phyloP scores from a whole-genome alignment of 2,888 invertebrate genomes.

The Holacanthella duospinosa region DNA sequence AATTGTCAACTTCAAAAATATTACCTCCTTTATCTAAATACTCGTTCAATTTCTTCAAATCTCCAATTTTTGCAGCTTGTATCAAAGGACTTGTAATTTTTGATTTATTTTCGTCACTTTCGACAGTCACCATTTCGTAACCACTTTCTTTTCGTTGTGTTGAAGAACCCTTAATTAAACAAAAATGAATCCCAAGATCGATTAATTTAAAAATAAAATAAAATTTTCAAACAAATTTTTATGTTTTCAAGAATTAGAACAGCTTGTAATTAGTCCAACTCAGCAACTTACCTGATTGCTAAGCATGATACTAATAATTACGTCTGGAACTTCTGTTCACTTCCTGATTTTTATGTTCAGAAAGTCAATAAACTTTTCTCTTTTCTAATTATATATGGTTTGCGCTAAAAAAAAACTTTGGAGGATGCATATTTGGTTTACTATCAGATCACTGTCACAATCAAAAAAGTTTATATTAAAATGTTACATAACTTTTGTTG shows the following conservation, averaged over 20 bases:
- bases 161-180: not conserved
- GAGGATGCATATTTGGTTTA: too few relatives aligned
- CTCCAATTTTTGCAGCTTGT: not conserved
- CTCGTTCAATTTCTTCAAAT: not conserved
- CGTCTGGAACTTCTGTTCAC: not conserved
- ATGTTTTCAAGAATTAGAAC: too few relatives aligned
- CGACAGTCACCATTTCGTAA: not conserved
- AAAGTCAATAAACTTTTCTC: too few relatives aligned
- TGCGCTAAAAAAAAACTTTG: too few relatives aligned
- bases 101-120: not conserved
- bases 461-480: not conserved
- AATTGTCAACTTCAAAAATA: constrained; percentile 1
- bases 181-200: not conserved
- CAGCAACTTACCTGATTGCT: not conserved
- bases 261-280: not conserved
- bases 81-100: not conserved
- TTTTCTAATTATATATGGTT: too few relatives aligned
- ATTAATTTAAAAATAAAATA: not conserved
- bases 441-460: too few relatives aligned
- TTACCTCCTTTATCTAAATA: not conserved
- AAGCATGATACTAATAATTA: not conserved
- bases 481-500: not conserved
- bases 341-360: too few relatives aligned
- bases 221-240: not conserved
- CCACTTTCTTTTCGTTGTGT: not conserved